phyloP scores from a whole-genome alignment of 2,113 vertebrate species.

The Mystacornis crossleyi region DNA sequence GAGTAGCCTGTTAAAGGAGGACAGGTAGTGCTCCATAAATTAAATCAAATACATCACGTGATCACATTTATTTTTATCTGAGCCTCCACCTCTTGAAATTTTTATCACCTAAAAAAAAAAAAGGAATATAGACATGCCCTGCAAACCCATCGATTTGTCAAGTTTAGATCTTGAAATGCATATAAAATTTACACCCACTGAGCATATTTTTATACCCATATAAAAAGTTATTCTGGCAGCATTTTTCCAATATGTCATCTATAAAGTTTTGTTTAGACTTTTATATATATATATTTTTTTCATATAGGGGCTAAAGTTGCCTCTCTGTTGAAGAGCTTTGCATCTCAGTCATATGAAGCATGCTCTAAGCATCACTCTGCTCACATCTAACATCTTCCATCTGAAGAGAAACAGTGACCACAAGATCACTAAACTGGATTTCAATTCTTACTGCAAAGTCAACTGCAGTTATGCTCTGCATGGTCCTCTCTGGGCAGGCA shows the following conservation, averaged over 20 bases:
- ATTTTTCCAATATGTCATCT: slow-evolving; percentile 72
- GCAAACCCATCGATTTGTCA: slow-evolving; percentile 67
- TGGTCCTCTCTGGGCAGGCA: neutral
- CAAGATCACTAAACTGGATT: neutral
- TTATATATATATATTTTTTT: neutral
- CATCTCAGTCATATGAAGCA: neutral
- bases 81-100: slow-evolving; percentile 60
- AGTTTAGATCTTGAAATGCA: slow-evolving; percentile 71
- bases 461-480: neutral
- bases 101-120: slow-evolving; percentile 63
- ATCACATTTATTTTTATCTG: slow-evolving; percentile 72
- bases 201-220: slow-evolving; percentile 73
- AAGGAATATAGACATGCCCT: slow-evolving; percentile 11
- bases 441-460: neutral
- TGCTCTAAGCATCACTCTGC: neutral
- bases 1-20: slow-evolving; percentile 27
- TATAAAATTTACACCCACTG: slow-evolving; percentile 67
- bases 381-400: neutral
- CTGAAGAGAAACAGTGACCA: neutral
- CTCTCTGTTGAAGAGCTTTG: neutral
- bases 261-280: slow-evolving; percentile 70
- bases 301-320: neutral
- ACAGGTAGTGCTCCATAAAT: slow-evolving; percentile 70
- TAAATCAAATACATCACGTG: slow-evolving; percentile 72
- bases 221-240: slow-evolving; percentile 70